Percentiles rank a stretch among this genome's conserved stretches.
phyloP scores from a whole-genome alignment of 2,797 vertebrate species.

The Avahi laniger region DNA sequence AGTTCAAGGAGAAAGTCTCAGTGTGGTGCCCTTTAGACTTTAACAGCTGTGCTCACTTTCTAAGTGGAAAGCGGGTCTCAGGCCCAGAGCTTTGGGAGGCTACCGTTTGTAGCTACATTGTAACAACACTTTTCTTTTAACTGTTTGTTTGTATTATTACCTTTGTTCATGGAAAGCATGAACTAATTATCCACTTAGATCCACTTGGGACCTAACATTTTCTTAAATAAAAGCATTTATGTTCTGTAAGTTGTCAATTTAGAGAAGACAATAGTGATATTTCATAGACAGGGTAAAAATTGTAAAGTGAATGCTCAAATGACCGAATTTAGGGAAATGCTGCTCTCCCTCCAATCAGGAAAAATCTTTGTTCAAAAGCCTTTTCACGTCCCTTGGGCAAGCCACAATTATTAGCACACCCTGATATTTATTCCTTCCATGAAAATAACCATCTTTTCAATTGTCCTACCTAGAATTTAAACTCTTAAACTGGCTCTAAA shows the following conservation, averaged over 20 bases:
- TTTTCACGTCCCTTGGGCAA: background rate
- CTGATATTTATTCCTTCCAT: background rate
- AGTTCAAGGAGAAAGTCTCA: background rate
- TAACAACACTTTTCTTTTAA: background rate
- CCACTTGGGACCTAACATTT: background rate
- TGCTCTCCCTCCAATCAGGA: background rate
- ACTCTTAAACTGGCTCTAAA: background rate
- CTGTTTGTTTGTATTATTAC: background rate
- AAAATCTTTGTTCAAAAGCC: background rate
- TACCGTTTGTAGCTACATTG: background rate
- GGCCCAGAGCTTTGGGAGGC: background rate
- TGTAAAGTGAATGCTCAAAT: background rate
- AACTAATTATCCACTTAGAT: background rate
- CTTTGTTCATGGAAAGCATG: background rate
- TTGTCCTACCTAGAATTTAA: background rate
- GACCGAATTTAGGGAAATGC: background rate
- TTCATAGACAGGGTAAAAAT: background rate
- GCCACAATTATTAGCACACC: background rate
- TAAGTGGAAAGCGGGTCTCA: background rate
- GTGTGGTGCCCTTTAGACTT: background rate
- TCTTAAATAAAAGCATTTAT: background rate
- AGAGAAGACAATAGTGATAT: background rate
- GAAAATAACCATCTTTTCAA: background rate
- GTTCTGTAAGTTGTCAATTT: background rate
- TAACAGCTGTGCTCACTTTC: background rate